Evolutionary conservation across 2,113 vertebrate genomes (phyloP), one percentile per base, ranked within the genome.

Genomic region (Cynocephalus volans): DNA sequence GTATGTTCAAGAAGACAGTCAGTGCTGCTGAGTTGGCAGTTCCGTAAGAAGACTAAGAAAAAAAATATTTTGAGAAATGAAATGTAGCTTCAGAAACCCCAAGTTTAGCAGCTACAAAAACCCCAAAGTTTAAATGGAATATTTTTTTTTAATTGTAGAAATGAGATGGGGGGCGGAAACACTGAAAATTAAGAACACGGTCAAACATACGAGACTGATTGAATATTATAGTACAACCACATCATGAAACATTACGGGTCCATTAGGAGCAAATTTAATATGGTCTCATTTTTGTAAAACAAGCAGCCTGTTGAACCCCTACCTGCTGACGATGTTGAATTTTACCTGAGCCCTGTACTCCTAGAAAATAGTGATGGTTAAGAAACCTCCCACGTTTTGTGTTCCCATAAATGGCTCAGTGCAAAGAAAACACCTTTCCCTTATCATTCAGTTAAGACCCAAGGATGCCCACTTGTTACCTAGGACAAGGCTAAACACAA

Each of bases 1-100:
- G 24, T 48, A 50, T 13, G 50, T 28, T n/a, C 3, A 8, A 64
- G 28, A 72, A 33, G 48, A 52, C 41, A 33, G 11, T 28, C 17
- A 31, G 31, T 80, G 24, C 56, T 45, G 48, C 79, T 1, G 3
- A 45, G n/a, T 4, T 52, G 58, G 15, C 14, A 31, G 26, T 64
- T 94, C 31, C 52, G 33, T 41, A 45, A 77, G 69, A 52, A 58
- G 36, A 64, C 7, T 65, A 41, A 72, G 41, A 81, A 62, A 89
- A 62, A 90, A 84, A 72, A 18, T 12, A 21, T 86, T 90, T 79
- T 86, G n/a, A 77, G 41, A 88, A 75, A 41, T 62, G 19, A 93
- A 94, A 56, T 70, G 19, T 70, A 79, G 9, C 28, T 91, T 95
- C 17, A 41, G 45, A 15, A 96, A 54, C 11, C 33, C 54, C 48